Base-by-base conservation (phyloP, 2,797 vertebrate genomes). In the Nasua narica region DNA sequence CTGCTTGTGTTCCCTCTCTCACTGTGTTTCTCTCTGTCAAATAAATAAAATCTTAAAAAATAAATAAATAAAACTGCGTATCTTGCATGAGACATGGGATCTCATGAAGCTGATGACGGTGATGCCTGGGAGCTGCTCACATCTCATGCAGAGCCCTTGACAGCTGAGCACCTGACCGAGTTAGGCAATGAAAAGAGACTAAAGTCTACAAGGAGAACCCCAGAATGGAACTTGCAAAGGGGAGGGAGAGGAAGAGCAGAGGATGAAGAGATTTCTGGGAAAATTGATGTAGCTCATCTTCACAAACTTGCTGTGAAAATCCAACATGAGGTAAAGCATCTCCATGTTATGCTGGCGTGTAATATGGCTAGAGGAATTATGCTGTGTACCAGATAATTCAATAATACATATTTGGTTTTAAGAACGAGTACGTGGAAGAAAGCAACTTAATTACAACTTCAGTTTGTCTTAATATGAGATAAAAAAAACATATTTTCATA, bases 391-490 rank as follows among this genome's bases (percentile, higher is more conserved):
- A 74, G 60, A 65, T 79, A 93, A 87, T 77, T 91, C 79, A 92
- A 10, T 76, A 62, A 94, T 76, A 37, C 11, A 11, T 79, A 94
- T 81, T 86, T 84, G 23, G 14, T 74, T 56, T 81, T 46, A 56
- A 84, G 89, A 86, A 70, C 43, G 37, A 58, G 32, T 95, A 12
- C 37, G 25, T 29, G 54, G 77, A 88, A 67, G 52, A 92, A 88
- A 96, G 83, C 74, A 82, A 67, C 70, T 58, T 87, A 76, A 90
- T 95, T 93, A 85, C 82, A 95, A 83, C 74, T 74, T 86, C 88
- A 79, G 50, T 67, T 77, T 86, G 9, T 89, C 92, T 95, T 84
- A 46, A 82, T 79, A 29, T 74, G 67, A 91, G 48, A 58, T 85
- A 69, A 35, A 92, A 69, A 35, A 92, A 90, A 92, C 27, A 58